These are phyloP conservation scores for Smittia sp. DNA, from an alignment of 2,888 invertebrate species.

Conservation along the genomic window DNA sequence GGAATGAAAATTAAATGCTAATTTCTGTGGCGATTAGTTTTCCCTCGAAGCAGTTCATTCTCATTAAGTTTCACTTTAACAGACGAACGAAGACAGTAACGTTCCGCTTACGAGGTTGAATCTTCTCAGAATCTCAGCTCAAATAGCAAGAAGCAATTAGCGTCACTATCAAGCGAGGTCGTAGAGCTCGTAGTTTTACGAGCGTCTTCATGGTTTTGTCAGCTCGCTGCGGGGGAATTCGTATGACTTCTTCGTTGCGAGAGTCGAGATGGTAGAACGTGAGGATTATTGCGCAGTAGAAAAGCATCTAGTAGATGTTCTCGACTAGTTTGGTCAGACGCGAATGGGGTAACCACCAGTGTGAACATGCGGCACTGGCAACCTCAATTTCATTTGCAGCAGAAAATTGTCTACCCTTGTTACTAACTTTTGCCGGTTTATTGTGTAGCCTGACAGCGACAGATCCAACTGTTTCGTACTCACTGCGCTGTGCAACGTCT, in stretches of 20 bases:
- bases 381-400: no score
- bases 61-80: slow-evolving; percentile 11
- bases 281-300: slow-evolving; percentile 5
- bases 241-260: neutral
- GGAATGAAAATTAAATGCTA: slow-evolving; percentile 12
- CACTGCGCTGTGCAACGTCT: no score
- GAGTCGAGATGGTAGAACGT: neutral
- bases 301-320: neutral
- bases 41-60: slow-evolving; percentile 4
- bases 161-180: slow-evolving; percentile 5
- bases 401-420: no score
- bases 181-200: slow-evolving; percentile 4
- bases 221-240: neutral
- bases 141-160: slow-evolving; percentile 16
- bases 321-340: no score
- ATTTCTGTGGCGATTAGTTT: slow-evolving; percentile 19
- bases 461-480: no score
- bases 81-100: neutral
- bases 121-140: neutral
- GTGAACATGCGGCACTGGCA: no score
- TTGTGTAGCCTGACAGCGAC: no score
- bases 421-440: no score
- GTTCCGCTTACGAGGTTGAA: neutral
- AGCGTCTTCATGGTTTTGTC: neutral
- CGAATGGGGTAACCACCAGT: no score